Evolutionary conservation across 2,888 invertebrate genomes (phyloP).

Genomic region (Hymenopus coronatus): DNA sequence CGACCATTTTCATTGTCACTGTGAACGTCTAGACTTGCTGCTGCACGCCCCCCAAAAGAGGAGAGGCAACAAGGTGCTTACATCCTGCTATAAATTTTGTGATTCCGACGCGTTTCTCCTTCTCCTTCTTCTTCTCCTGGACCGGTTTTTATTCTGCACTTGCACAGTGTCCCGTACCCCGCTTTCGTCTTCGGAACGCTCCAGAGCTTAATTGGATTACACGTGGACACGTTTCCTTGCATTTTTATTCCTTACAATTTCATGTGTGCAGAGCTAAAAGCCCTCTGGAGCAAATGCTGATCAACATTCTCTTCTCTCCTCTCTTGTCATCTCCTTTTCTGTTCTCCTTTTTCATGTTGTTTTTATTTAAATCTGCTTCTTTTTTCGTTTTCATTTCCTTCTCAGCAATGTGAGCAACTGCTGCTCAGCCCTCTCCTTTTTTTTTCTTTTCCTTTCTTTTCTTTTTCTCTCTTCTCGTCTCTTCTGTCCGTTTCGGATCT

Average conservation of each 20-base stretch:
- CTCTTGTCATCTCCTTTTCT: not conserved
- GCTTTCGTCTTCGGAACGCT: not conserved
- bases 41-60: not conserved
- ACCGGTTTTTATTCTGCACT: not conserved
- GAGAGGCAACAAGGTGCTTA: not conserved
- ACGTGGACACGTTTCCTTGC: not conserved
- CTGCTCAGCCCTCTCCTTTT: not conserved
- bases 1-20: not conserved
- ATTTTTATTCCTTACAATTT: not conserved
- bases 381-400: not conserved
- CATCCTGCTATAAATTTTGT: not conserved
- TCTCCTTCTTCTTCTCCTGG: not conserved
- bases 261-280: not conserved
- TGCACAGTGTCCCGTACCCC: not conserved
- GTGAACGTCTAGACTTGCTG: not conserved
- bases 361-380: not conserved
- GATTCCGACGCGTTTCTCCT: not conserved
- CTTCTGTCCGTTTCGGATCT: too few species aligned
- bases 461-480: too few species aligned
- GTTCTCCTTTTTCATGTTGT: not conserved
- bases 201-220: not conserved
- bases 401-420: too few species aligned
- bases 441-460: not conserved
- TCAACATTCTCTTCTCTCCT: not conserved
- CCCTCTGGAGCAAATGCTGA: not conserved